Percentiles rank a stretch among this genome's conserved stretches.
These are phyloP conservation scores for Capromys pilorides DNA, from an alignment of 2,797 vertebrate genomes.

Conservation along the genomic window DNA sequence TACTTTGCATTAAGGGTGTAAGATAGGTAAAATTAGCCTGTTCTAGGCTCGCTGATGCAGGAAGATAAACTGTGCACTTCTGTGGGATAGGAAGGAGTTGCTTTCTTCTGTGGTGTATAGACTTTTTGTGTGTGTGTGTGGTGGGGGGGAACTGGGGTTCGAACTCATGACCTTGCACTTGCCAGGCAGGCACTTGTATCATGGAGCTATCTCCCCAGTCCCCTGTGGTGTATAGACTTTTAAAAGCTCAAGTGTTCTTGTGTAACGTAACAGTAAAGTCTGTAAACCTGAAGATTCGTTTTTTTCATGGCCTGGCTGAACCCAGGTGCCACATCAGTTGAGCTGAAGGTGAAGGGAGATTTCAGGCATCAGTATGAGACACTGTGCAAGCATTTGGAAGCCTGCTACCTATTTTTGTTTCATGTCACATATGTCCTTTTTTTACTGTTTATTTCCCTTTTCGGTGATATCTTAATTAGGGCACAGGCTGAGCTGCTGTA, in stretches of 20 bases:
- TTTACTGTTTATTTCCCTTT: not conserved
- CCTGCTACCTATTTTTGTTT: not conserved
- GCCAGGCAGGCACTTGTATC: no score
- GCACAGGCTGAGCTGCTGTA: not conserved
- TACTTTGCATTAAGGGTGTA: not conserved
- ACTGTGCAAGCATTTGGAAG: not conserved
- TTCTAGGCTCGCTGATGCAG: not conserved
- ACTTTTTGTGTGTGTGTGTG: no score
- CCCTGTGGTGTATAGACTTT: not conserved
- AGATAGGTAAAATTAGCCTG: not conserved
- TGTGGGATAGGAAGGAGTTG: not conserved
- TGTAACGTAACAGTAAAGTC: not conserved
- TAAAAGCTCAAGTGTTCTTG: not conserved
- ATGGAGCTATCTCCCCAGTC: no score
- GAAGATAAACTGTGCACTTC: not conserved
- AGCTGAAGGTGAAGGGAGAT: not conserved
- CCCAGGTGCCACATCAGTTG: not conserved
- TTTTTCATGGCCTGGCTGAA: not conserved
- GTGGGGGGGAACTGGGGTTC: no score
- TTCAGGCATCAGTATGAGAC: not conserved
- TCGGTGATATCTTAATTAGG: not conserved
- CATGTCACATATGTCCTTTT: not conserved
- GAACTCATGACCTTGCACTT: no score
- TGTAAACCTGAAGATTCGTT: not conserved
- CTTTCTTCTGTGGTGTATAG: not conserved